A percentile compares a stretch with the other conserved stretches of the same genome.
Conservation (phyloP, 2,113 vertebrate species). For the Asarcornis scutulata region DNA sequence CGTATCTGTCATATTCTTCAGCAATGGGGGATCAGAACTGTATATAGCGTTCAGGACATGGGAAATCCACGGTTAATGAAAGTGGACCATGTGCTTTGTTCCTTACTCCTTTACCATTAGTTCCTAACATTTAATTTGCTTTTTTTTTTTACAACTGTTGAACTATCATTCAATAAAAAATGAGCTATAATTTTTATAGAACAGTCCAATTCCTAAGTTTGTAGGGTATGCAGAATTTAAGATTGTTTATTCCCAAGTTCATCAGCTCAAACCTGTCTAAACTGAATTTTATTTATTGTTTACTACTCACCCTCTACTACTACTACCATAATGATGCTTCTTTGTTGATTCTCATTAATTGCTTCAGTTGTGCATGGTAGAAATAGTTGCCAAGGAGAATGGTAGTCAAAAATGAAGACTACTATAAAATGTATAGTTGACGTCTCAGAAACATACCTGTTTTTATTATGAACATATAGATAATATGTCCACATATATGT, state of each 20-base stretch:
- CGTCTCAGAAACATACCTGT: background rate
- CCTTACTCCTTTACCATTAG: background rate
- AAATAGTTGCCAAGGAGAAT: background rate
- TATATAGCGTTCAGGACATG: background rate
- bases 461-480: background rate
- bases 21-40: fast-evolving
- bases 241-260: background rate
- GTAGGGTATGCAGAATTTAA: background rate
- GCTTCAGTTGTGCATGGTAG: background rate
- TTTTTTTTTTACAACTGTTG: background rate
- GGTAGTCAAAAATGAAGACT: background rate
- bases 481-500: background rate
- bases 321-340: background rate
- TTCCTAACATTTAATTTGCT: background rate
- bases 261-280: background rate
- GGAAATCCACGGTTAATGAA: background rate
- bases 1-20: background rate
- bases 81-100: background rate
- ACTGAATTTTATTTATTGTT: background rate
- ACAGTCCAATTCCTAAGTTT: background rate
- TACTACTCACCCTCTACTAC: background rate
- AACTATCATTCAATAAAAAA: background rate
- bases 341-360: background rate
- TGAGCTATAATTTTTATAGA: background rate
- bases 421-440: background rate